Percentiles rank a stretch among this genome's conserved stretches.
These are phyloP conservation scores for Orussus abietinus DNA, from an alignment of 1,140 invertebrate species.

Conservation along the genomic window DNA sequence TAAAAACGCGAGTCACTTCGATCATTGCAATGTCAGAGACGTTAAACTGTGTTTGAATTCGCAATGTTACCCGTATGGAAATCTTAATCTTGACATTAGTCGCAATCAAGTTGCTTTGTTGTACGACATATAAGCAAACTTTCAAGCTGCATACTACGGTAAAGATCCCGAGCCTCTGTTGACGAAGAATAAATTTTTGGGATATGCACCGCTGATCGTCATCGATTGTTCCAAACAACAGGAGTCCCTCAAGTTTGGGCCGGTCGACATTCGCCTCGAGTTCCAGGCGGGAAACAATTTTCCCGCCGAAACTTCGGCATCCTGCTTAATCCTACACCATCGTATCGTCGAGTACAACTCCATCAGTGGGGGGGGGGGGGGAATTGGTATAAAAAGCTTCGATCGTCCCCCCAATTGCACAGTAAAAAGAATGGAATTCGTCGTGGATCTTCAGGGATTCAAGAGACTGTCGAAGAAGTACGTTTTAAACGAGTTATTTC, in stretches of 20 bases:
- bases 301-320: slow-evolving; percentile 29
- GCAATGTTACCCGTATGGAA: slow-evolving; percentile 31
- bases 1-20: slow-evolving; percentile 21
- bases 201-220: slow-evolving; percentile 23
- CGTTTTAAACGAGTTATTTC: too few species aligned
- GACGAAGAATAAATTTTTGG: slow-evolving; percentile 15
- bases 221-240: slow-evolving; percentile 36
- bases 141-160: slow-evolving; percentile 26
- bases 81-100: slow-evolving; percentile 30
- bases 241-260: slow-evolving; percentile 28
- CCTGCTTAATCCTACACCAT: slow-evolving; percentile 38
- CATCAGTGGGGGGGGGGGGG: too few species aligned
- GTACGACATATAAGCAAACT: slow-evolving; percentile 32
- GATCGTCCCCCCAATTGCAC: too few species aligned
- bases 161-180: slow-evolving; percentile 15
- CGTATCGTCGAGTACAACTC: slow-evolving; percentile 28
- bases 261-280: slow-evolving; percentile 33
- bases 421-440: too few species aligned
- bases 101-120: slow-evolving; percentile 26
- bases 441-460: too few species aligned
- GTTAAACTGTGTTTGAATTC: slow-evolving; percentile 37
- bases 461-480: too few species aligned
- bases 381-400: too few species aligned
- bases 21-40: slow-evolving; percentile 26
- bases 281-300: slow-evolving; percentile 24